Percentiles rank a stretch among this genome's conserved stretches.
Conservation (phyloP, 2,113 vertebrate genomes). For the Boulengeromyrus knoepffleri region DNA sequence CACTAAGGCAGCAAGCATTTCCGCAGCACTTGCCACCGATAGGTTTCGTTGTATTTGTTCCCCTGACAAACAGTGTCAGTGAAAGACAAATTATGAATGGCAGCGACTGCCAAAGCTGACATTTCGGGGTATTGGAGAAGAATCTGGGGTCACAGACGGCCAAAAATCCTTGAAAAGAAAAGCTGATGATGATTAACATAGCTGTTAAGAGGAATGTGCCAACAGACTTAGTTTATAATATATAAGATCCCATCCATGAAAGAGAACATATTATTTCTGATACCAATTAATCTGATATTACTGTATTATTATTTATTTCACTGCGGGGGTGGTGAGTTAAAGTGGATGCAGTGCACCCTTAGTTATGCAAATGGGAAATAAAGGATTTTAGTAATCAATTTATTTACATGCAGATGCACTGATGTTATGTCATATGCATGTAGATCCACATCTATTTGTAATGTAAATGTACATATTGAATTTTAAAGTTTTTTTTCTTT, state of each 20-base stretch:
- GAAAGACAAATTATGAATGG: slow-evolving; percentile 3
- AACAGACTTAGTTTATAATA: not conserved
- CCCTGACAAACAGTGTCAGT: not conserved
- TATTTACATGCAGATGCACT: not conserved
- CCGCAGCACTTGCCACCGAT: not conserved
- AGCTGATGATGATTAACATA: not conserved
- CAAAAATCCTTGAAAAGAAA: not conserved
- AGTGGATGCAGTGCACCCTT: not conserved
- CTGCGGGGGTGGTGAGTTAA: not conserved
- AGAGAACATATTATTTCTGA: not conserved
- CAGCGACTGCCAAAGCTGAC: not conserved
- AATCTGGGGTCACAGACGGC: not conserved
- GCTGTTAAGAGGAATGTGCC: not conserved
- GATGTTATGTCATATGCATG: not conserved
- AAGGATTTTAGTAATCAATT: not conserved
- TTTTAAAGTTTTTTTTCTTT: not conserved
- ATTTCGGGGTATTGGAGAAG: not conserved
- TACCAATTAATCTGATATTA: not conserved
- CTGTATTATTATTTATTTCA: not conserved
- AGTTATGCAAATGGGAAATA: not conserved
- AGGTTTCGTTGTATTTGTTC: not conserved
- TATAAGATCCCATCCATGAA: not conserved
- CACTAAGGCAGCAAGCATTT: not conserved
- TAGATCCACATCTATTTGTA: not conserved
- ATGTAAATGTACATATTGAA: not conserved